Evolutionary conservation across 2,797 vertebrate genomes (phyloP).

Genomic region (Synaphobranchus kaupii): DNA sequence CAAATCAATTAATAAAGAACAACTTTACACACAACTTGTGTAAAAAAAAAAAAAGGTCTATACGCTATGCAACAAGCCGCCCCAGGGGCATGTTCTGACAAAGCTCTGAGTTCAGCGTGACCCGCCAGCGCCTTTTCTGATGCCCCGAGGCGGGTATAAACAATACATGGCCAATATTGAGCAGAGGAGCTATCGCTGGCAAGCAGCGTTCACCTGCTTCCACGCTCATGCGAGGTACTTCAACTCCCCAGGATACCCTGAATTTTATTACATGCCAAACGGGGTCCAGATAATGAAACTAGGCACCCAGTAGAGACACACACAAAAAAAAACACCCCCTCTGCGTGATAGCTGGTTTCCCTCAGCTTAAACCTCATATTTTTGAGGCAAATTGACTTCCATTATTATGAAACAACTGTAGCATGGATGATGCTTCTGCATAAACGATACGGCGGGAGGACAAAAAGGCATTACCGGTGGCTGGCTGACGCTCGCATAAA

Average conservation of each 20-base stretch:
- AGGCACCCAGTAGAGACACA: constrained; percentile 43
- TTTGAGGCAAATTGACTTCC: constrained; percentile 62
- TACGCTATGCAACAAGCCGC: constrained; percentile 36
- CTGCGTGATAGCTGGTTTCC: constrained; percentile 51
- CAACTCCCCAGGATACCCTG: constrained; percentile 35
- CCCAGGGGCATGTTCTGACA: constrained; percentile 37
- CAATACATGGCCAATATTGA: constrained; percentile 34
- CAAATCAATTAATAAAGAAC: constrained; percentile 47
- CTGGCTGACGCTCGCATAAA: constrained; percentile 48
- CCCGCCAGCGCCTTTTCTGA: constrained; percentile 19
- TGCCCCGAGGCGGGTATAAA: constrained; percentile 22
- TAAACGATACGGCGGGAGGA: constrained; percentile 32
- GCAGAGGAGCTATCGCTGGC: constrained; percentile 44
- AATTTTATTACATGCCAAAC: constrained; percentile 36
- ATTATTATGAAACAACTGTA: constrained; percentile 57
- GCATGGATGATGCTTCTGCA: constrained; percentile 47
- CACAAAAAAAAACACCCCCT: constrained; percentile 29
- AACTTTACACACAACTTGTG: constrained; percentile 32
- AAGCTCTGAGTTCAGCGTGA: constrained; percentile 21
- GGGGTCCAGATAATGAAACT: constrained; percentile 42
- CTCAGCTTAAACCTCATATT: constrained; percentile 51
- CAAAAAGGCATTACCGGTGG: constrained; percentile 24
- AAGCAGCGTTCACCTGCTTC: constrained; percentile 40
- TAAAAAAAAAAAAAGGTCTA: constrained; percentile 23
- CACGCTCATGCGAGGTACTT: constrained; percentile 41